These are phyloP conservation scores for Ceuthmochares aereus DNA, from an alignment of 2,113 vertebrate species.

Conservation along the genomic window DNA sequence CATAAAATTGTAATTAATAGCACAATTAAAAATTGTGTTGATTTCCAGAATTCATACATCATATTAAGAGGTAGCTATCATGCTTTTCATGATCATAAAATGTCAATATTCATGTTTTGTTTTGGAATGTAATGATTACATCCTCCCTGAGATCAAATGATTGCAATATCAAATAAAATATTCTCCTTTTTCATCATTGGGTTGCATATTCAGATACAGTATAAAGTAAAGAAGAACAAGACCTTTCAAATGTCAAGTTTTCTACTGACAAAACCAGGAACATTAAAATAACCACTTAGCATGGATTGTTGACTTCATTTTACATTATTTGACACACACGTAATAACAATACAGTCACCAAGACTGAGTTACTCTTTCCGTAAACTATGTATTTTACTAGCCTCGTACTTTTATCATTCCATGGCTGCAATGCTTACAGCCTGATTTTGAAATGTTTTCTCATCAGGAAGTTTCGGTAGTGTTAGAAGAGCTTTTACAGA, in stretches of 20 bases:
- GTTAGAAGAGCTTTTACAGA: slow-evolving; percentile 53
- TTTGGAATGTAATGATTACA: background rate
- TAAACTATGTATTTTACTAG: background rate
- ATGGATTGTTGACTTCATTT: background rate
- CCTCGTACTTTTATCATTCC: background rate
- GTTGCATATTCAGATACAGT: background rate
- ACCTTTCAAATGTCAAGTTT: background rate
- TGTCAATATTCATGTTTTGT: background rate
- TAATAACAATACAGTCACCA: background rate
- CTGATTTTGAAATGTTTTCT: slow-evolving; percentile 51
- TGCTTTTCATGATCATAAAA: background rate
- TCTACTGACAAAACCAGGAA: background rate
- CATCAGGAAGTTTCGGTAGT: slow-evolving; percentile 67
- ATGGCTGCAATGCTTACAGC: background rate
- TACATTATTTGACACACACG: background rate
- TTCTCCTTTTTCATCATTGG: background rate
- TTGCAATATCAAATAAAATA: background rate
- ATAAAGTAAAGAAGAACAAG: background rate
- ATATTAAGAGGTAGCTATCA: background rate
- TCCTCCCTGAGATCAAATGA: background rate
- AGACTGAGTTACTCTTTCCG: background rate
- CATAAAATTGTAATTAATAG: background rate
- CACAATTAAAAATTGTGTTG: background rate
- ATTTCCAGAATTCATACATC: background rate
- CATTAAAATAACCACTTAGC: background rate